These are phyloP conservation scores for Camponotus fellah DNA, from an alignment of 2,888 invertebrate species.

Conservation along the genomic window DNA sequence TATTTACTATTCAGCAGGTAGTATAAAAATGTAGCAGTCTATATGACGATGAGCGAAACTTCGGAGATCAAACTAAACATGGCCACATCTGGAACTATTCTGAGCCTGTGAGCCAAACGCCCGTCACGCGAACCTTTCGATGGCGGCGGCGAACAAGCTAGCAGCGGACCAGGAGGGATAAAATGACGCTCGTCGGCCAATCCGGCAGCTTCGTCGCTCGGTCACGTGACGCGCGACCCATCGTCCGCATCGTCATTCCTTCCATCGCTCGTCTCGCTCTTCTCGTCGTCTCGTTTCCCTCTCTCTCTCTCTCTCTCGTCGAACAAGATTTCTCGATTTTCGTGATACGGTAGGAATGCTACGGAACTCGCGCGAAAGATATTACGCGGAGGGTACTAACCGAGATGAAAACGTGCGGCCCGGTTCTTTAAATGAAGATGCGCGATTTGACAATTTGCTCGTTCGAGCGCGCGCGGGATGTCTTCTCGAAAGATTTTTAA, in stretches of 20 bases:
- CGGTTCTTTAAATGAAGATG: neutral
- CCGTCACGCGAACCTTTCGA: constrained; percentile 71
- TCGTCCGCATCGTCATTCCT: constrained; percentile 51
- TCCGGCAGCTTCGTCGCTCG: constrained; percentile 55
- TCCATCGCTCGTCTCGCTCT: constrained; percentile 6
- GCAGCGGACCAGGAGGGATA: constrained; percentile 66
- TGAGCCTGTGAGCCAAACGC: constrained; percentile 83
- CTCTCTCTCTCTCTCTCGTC: neutral
- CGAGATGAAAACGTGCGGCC: constrained; percentile 59
- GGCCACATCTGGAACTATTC: constrained; percentile 86
- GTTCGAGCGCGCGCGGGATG: neutral
- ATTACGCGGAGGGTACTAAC: constrained; percentile 32
- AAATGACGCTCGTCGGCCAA: constrained; percentile 71
- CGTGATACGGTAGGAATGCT: constrained; percentile 8
- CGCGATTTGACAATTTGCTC: constrained; percentile 5
- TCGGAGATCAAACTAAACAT: constrained; percentile 86
- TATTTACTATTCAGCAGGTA: constrained; percentile 72
- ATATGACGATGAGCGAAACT: constrained; percentile 81
- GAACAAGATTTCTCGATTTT: constrained; percentile 66
- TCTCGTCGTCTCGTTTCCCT: neutral
- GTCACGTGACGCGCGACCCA: constrained; percentile 73
- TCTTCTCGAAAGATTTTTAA: neutral
- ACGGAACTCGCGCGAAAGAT: constrained; percentile 43
- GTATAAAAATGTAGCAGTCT: constrained; percentile 75
- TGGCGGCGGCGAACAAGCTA: constrained; percentile 65